Conservation (phyloP, 2,113 vertebrate genomes). For the Eidolon helvum region DNA sequence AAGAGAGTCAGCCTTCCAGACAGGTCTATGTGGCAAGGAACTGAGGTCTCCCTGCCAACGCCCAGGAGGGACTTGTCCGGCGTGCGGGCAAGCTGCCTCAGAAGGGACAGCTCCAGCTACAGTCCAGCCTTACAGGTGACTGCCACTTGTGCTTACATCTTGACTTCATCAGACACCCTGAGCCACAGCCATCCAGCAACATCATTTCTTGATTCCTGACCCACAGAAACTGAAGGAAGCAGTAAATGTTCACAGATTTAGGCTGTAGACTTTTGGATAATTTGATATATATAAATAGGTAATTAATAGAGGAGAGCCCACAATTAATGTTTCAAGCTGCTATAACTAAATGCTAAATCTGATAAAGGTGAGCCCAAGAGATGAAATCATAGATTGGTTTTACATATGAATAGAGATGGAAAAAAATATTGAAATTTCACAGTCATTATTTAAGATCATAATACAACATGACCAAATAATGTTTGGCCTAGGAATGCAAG, state of each 20-base stretch:
- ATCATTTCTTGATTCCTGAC: background rate
- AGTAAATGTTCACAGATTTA: background rate
- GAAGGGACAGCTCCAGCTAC: background rate
- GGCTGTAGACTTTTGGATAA: background rate
- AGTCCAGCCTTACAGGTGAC: no score
- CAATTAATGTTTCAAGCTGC: background rate
- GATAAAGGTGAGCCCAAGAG: background rate
- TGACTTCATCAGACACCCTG: background rate
- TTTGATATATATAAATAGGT: background rate
- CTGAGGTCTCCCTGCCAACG: background rate
- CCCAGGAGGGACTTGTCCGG: background rate
- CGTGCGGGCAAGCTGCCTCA: background rate
- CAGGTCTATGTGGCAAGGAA: background rate
- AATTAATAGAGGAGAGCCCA: background rate
- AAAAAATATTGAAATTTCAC: background rate
- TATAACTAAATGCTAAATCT: background rate
- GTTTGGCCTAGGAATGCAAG: background rate
- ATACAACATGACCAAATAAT: background rate
- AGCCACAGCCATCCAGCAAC: background rate
- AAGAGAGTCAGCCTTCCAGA: background rate
- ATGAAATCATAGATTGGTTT: background rate
- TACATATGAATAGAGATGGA: background rate
- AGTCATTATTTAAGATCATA: background rate
- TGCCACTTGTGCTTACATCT: background rate
- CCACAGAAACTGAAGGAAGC: background rate